Base-by-base conservation (phyloP, 2,113 vertebrate species). In the Cryptotis parvus region DNA sequence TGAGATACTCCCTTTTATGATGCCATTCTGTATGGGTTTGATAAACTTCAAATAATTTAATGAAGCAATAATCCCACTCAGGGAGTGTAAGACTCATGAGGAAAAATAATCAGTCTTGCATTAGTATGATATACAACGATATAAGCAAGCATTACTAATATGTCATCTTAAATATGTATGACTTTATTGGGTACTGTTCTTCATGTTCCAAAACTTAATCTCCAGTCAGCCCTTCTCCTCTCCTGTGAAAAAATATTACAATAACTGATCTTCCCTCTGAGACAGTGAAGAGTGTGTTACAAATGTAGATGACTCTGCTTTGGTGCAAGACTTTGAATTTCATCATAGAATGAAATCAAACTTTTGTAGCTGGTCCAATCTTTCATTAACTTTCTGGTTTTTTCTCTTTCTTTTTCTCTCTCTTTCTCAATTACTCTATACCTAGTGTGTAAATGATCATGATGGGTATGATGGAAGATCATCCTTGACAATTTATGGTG, bases 21-120 rank as follows among this genome's bases (percentile, higher is more conserved):
- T 93, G 81, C 84, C 61, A 93, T 96, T 96, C 93, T 93, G 65
- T 93, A 95, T 41, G 82, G 78, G 96, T 96, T 96, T 97, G 94
- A 97, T 97, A 98, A 97, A 97, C 78, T 96, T 88, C 93, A 97
- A 94, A 94, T 97, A 94, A 88, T 97, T 98, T 95, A 97, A 97
- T 97, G 96, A 97, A 96, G 95, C 94, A 95, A 84, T 97, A 97
- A 96, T 94, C 91, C 52, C 66, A 89, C 52, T 94, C 10, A 31
- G 81, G 58, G 43, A 97, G 69, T 91, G 12, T n/a, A 94, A 9
- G 45, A 63, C 69, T 93, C 85, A 63, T 77, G 78, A 91, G 74
- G 77, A 26, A 52, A 84, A 87, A 95, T 39, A 76, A 95, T 89
- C 92, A 73, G 92, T 95, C 95, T 96, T 93, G 33, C 79, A 73